Evolutionary conservation across 2,113 vertebrate genomes (phyloP), one percentile per base, ranked within the genome.

Genomic region (Myxocyprinus asiaticus): DNA sequence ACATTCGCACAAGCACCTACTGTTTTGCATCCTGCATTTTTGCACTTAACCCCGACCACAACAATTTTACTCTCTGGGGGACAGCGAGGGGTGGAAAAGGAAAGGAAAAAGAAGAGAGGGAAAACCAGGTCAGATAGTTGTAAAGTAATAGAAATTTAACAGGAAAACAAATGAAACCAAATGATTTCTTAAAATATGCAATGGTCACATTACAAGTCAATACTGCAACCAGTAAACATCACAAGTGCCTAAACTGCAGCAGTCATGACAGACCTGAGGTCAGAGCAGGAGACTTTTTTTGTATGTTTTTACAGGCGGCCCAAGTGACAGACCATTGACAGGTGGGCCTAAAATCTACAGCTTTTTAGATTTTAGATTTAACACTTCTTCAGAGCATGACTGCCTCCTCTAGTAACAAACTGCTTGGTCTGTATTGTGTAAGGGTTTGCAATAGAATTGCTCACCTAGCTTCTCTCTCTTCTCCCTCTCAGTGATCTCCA

Each of bases 21-120:
- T 12, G 85, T 91, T 89, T 95, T 96, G 87, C 98, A 99, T 83
- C 94, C 94, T 55, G 95, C 2, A 0, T 98, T 98, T 89, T 95
- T 97, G 91, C 98, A 99, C 56, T 82, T 87, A 3, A 94, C 96
- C 43, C 95, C 95, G 0, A 68, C 22, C 22, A 33, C 70, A 6
- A 89, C 67, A 2, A 91, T 78, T 68, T 88, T 17, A 59, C 62
- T 87, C 67, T 93, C 93, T 94, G 85, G 12, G 6, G 72, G 44
- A 59, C 10, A 64, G 12, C 4, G 61, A 76, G n/a, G 67, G 67
- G 42, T 12, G 8, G 44, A 22, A 56, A 33, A 33, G 22, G 22
- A 4, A 61, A 72, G 50, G 9, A 10, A 67, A 14, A 62, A 50
- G 45, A 53, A 64, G 53, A 50, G 71, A 55, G 58, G 22, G 22